A percentile compares a stretch with the other conserved stretches of the same genome.
Conservation (phyloP, 2,797 vertebrate species). For the Loriculus beryllinus region DNA sequence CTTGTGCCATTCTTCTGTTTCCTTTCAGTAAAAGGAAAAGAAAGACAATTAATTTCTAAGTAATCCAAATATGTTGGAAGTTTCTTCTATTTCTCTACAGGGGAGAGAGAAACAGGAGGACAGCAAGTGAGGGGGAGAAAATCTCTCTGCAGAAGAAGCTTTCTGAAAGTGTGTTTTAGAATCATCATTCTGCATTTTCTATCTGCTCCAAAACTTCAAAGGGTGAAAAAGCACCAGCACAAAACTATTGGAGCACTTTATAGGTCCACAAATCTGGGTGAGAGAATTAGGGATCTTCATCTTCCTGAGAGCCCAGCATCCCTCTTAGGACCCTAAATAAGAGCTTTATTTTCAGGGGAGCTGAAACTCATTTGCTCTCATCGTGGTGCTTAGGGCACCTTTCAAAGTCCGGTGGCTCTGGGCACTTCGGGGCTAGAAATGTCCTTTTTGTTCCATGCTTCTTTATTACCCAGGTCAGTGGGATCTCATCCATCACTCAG, state of each 20-base stretch:
- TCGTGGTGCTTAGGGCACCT: fast-evolving
- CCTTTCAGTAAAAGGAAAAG: not conserved
- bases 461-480: not conserved
- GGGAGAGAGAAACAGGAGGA: not conserved
- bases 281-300: not conserved
- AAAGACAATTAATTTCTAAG: not conserved
- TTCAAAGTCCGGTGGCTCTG: not conserved
- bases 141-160: not conserved
- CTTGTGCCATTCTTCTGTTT: not conserved
- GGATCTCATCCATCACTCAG: not conserved
- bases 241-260: not conserved
- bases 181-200: not conserved
- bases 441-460: not conserved
- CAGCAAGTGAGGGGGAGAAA: not conserved
- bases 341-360: not conserved
- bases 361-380: not conserved
- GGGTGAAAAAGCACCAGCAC: not conserved
- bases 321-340: not conserved
- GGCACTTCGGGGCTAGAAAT: not conserved
- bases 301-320: not conserved
- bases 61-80: not conserved
- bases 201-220: not conserved
- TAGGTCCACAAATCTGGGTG: not conserved
- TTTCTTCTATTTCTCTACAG: not conserved
- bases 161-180: not conserved